Evolutionary conservation across 1,140 invertebrate genomes (phyloP).

Genomic region (Capitella teleta): DNA sequence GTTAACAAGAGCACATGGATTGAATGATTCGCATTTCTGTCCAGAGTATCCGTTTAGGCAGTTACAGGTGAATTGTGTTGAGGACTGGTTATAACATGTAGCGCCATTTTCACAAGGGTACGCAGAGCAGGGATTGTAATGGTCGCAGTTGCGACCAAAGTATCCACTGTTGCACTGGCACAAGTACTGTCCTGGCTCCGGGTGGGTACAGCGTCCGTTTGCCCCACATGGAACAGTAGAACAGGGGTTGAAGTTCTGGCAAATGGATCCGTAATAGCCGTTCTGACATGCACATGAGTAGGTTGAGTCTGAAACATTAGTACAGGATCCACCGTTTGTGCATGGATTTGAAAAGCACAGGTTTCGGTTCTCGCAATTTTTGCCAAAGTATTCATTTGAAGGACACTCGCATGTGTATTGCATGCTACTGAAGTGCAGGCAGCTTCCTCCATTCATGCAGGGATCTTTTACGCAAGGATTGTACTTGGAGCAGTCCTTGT

Average conservation of each 20-base stretch:
- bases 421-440: constrained; percentile 6
- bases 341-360: constrained; percentile 24
- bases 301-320: background rate
- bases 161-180: constrained; percentile 30
- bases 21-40: constrained; percentile 26
- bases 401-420: constrained; percentile 22
- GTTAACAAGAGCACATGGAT: constrained; percentile 26
- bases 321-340: constrained; percentile 3
- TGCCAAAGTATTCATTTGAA: constrained; percentile 31
- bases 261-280: constrained; percentile 45
- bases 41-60: constrained; percentile 26
- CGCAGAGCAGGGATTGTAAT: constrained; percentile 17
- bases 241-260: constrained; percentile 37
- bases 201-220: constrained; percentile 4
- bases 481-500: constrained; percentile 3
- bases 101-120: constrained; percentile 5
- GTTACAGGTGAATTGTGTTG: background rate
- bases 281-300: constrained; percentile 36
- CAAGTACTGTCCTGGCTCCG: constrained; percentile 17
- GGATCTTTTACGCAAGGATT: constrained; percentile 9
- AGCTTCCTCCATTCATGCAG: constrained; percentile 7
- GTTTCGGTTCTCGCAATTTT: constrained; percentile 3
- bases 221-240: constrained; percentile 16
- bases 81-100: background rate
- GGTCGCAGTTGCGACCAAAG: constrained; percentile 20